Conservation (phyloP, 2,888 invertebrate species). For the Andrena marginata region DNA sequence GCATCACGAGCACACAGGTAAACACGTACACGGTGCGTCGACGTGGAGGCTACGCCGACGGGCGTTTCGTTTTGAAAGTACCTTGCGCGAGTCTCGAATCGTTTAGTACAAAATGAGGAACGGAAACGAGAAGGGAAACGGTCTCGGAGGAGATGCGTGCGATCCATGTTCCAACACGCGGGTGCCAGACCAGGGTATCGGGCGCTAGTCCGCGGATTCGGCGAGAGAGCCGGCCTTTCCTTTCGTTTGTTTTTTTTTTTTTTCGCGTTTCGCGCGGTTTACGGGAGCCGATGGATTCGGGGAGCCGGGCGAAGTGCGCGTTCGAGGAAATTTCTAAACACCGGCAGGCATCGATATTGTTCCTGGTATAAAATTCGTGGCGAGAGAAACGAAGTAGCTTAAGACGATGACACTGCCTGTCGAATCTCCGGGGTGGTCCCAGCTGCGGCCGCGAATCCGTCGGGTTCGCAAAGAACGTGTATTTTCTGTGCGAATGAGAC, state of each 20-base stretch:
- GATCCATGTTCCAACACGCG: conserved; percentile 53
- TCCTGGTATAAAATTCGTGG: conserved; percentile 47
- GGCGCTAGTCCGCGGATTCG: conserved; percentile 53
- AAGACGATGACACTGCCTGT: conserved; percentile 12
- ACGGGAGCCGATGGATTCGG: conserved; percentile 39
- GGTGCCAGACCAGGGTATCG: conserved; percentile 51
- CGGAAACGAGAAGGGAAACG: conserved; percentile 3
- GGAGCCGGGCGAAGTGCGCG: conserved; percentile 10
- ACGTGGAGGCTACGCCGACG: conserved; percentile 48
- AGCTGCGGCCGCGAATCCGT: conserved; percentile 20
- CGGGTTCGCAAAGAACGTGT: conserved; percentile 22
- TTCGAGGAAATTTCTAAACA: conserved; percentile 38
- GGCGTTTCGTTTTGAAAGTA: conserved; percentile 70
- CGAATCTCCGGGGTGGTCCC: conserved; percentile 2
- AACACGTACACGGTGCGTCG: conserved; percentile 39
- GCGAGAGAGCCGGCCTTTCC: conserved; percentile 36
- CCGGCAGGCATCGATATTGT: conserved; percentile 44
- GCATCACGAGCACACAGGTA: conserved; percentile 24
- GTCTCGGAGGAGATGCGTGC: conserved; percentile 53
- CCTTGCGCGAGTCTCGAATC: conserved; percentile 73
- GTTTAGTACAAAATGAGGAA: conserved; percentile 72
- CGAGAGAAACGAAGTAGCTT: conserved; percentile 18
- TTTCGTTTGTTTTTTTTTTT: conserved; percentile 43
- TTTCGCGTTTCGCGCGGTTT: conserved; percentile 41
- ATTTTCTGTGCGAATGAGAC: conserved; percentile 35